phyloP scores from a whole-genome alignment of 2,888 invertebrate species.

The Uloborus plumipes region DNA sequence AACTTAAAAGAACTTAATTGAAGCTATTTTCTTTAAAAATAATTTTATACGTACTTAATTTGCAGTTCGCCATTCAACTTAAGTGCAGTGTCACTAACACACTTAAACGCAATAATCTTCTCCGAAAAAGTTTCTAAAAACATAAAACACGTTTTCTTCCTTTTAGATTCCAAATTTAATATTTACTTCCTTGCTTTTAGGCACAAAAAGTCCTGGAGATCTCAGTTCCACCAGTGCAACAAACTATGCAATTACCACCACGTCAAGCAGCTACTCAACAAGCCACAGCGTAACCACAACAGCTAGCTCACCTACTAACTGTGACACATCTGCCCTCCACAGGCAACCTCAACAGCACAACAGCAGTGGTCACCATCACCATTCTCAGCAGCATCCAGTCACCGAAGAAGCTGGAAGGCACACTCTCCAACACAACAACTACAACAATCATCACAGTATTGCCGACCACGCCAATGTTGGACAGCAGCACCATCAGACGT shows the following conservation, averaged over 20 bases:
- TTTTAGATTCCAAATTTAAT: neutral
- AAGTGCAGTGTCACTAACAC: too few species aligned
- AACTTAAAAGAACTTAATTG: too few species aligned
- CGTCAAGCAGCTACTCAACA: constrained; percentile 27
- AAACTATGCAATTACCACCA: constrained; percentile 26
- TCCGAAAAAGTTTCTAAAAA: too few species aligned
- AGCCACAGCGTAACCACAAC: constrained; percentile 29
- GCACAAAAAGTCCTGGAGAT: constrained; percentile 51
- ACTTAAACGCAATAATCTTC: too few species aligned
- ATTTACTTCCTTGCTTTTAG: neutral
- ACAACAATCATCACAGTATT: constrained; percentile 34
- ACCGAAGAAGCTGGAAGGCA: constrained; percentile 26
- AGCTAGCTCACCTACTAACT: constrained; percentile 21
- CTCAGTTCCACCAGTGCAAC: constrained; percentile 20
- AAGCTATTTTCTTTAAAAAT: too few species aligned
- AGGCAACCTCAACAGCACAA: constrained; percentile 1
- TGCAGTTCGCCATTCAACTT: too few species aligned
- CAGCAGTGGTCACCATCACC: constrained; percentile 17
- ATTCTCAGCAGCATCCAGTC: constrained; percentile 30
- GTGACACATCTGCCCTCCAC: constrained; percentile 28
- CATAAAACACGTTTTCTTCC: too few species aligned
- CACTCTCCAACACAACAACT: constrained; percentile 38
- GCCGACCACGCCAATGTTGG: constrained; percentile 20
- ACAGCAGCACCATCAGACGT: constrained; percentile 20
- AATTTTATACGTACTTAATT: too few species aligned